Evolutionary conservation across 2,888 invertebrate genomes (phyloP), one percentile per base, ranked within the genome.

Genomic region (Oxytorus armatus): DNA sequence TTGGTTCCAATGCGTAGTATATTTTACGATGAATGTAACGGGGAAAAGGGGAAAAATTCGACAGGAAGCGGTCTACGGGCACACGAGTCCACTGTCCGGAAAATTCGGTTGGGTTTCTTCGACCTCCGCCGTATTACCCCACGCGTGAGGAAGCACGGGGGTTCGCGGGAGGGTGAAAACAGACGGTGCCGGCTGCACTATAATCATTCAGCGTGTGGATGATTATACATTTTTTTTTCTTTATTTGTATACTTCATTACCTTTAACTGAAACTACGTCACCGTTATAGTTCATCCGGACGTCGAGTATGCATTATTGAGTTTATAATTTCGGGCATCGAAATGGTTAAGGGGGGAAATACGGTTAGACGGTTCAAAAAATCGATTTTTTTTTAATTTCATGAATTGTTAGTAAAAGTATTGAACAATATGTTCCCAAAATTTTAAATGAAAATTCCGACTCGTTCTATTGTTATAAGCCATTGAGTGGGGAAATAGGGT

Each of bases 41-140:
- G 33, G 63, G 16, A 47, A 47, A 63, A 47, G 51, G 57, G 36
- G 59, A 47, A 76, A 72, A 76, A 61, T 18, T 68, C 36, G 14
- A 29, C 51, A 23, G 79, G 75, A 79, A 79, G 36, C 39, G 16
- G 61, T 11, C 39, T 69, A 66, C 76, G 69, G 47, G 66, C 66
- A 33, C 61, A 16, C 36, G 53, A 69, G 69, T 39, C 33, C 61
- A 49, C 16, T 39, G 59, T 49, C 57, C 61, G 76, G 76, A 76
- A 76, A 79, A 76, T 72, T 72, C 72, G 25, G 55, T 53, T 61
- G 66, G 23, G 44, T 36, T 59, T 49, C 25, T 63, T n/a, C 53
- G 33, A 53, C 49, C 42, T 66, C 74, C 16, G 14, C 10, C 47
- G 44, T 7, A 36, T 25, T 25, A 8, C 57, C 14, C 57, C 10